phyloP scores from a whole-genome alignment of 2,113 vertebrate genomes.

The Ondatra zibethicus region DNA sequence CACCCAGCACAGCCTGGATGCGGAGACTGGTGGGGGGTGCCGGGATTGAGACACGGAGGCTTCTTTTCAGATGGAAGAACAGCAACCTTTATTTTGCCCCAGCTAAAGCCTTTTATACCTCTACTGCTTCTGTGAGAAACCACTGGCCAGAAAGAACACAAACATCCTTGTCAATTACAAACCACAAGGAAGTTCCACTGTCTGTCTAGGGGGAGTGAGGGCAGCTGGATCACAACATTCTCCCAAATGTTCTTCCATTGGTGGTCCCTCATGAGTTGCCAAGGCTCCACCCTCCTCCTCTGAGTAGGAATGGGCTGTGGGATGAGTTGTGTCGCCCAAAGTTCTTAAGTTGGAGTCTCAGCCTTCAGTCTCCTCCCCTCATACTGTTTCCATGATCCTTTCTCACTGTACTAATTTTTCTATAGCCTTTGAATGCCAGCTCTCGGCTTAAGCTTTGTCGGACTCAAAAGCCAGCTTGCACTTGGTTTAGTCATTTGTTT shows the following conservation, averaged over 20 bases:
- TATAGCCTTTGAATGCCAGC: neutral
- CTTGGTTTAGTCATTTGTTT: fast-evolving
- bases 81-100: too few relatives aligned
- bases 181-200: too few relatives aligned
- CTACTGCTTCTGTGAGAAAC: too few relatives aligned
- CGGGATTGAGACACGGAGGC: too few relatives aligned
- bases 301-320: neutral
- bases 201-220: too few relatives aligned
- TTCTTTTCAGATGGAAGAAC: too few relatives aligned
- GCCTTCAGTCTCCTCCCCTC: neutral
- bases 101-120: too few relatives aligned
- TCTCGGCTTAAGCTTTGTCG: neutral
- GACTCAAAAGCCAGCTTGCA: neutral
- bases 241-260: neutral
- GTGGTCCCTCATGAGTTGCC: neutral
- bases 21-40: too few relatives aligned
- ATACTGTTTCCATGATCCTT: neutral
- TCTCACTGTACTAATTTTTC: neutral
- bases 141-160: too few relatives aligned
- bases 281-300: neutral
- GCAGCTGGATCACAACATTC: too few relatives aligned
- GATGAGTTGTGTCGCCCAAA: neutral
- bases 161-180: too few relatives aligned
- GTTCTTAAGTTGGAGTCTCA: neutral
- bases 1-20: too few relatives aligned